phyloP scores from a whole-genome alignment of 2,888 invertebrate species.

The Tachina fera region DNA sequence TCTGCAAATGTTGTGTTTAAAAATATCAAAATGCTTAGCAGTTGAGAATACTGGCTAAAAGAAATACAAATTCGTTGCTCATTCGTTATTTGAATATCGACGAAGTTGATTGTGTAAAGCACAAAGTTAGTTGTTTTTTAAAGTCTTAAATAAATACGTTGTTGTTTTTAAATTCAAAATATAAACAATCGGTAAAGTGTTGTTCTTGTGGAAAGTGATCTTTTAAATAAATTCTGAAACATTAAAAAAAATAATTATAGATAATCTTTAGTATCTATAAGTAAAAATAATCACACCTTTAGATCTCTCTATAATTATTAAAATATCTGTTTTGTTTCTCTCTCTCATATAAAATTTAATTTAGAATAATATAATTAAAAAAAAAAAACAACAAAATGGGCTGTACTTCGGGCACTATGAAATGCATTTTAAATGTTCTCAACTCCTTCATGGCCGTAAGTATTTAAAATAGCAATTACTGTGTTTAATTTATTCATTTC shows the following conservation, averaged over 20 bases:
- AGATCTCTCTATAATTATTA: not conserved
- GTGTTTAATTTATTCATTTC: conserved; percentile 15
- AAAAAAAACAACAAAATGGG: conserved; percentile 74
- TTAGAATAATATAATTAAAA: not conserved
- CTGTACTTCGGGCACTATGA: conserved; percentile 76
- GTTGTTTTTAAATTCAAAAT: conserved; percentile 45
- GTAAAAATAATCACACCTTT: not conserved
- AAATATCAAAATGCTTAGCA: not conserved
- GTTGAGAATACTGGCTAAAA: conserved; percentile 31
- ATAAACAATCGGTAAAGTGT: conserved; percentile 55
- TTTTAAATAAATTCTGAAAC: conserved; percentile 2
- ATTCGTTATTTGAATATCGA: conserved; percentile 60
- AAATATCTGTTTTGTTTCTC: conserved; percentile 4
- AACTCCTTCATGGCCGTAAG: conserved; percentile 77
- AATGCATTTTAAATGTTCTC: conserved; percentile 76
- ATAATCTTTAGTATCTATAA: not conserved
- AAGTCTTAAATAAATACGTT: conserved; percentile 12
- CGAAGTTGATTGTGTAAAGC: conserved; percentile 58
- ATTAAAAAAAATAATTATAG: not conserved
- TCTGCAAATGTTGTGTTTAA: not conserved
- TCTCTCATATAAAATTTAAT: conserved; percentile 31
- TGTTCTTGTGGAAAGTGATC: not conserved
- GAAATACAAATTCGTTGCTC: conserved; percentile 41
- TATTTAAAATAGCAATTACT: conserved; percentile 34
- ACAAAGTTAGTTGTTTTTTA: conserved; percentile 15